A percentile compares a stretch with the other conserved stretches of the same genome.
Evolutionary conservation across 2,113 vertebrate genomes (phyloP).

Genomic region (Paedocypris sp.): DNA sequence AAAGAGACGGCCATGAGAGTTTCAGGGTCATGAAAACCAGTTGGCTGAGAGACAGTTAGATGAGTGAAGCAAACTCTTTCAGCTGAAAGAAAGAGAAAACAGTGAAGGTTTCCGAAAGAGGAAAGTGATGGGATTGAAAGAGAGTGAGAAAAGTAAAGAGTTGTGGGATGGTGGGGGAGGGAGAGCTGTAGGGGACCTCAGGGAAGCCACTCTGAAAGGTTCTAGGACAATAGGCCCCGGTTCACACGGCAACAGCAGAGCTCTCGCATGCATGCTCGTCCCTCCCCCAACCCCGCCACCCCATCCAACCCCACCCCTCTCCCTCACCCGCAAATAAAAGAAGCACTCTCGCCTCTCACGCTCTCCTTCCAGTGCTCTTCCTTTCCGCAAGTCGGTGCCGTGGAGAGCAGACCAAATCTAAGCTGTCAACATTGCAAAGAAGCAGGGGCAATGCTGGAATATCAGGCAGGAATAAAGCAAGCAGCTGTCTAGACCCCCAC

Average conservation of each 20-base stretch:
- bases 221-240: conserved; percentile 65
- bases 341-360: conserved; percentile 16
- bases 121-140: background rate
- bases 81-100: background rate
- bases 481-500: conserved; percentile 24
- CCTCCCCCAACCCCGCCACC: conserved; percentile 43
- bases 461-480: background rate
- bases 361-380: conserved; percentile 2
- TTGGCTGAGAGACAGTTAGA: background rate
- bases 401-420: background rate
- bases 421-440: background rate
- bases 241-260: conserved; percentile 65
- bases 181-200: conserved; percentile 50
- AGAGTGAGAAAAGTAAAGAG: background rate
- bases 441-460: background rate
- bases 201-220: conserved; percentile 63
- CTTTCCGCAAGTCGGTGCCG: background rate
- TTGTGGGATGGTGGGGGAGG: conserved; percentile 36
- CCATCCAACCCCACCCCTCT: conserved; percentile 36
- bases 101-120: conserved; percentile 10
- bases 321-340: conserved; percentile 33
- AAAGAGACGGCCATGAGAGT: background rate
- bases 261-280: conserved; percentile 48
- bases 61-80: background rate
- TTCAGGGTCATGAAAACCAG: background rate